These are phyloP conservation scores for Triops longicaudatus DNA, from an alignment of 1,140 invertebrate genomes.

Conservation along the genomic window DNA sequence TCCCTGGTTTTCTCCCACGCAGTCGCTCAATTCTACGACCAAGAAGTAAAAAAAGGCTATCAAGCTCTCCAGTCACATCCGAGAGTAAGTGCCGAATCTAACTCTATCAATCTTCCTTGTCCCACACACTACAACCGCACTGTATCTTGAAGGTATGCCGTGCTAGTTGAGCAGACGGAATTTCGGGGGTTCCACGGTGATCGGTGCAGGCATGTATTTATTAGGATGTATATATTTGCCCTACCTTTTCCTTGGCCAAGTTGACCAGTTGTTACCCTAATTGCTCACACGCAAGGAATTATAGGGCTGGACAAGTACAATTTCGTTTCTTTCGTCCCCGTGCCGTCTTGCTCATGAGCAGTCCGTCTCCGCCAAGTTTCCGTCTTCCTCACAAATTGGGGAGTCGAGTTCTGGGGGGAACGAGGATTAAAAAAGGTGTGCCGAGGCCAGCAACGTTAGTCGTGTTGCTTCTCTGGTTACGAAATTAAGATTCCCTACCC, in stretches of 20 bases:
- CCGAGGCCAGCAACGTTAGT: background rate
- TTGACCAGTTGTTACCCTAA: background rate
- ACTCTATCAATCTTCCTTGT: background rate
- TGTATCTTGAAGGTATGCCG: background rate
- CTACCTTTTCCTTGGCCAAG: background rate
- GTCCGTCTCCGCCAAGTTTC: background rate
- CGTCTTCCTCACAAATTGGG: background rate
- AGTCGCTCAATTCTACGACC: no score
- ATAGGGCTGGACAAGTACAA: background rate
- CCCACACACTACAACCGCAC: background rate
- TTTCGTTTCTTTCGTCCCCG: background rate
- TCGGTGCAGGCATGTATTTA: background rate
- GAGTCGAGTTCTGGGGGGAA: background rate
- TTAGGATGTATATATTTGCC: background rate
- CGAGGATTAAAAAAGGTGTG: constrained; percentile 1
- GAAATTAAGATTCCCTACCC: background rate
- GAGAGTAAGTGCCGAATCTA: background rate
- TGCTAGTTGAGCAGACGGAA: background rate
- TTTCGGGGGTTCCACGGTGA: background rate
- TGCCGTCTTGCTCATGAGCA: background rate
- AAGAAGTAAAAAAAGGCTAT: no score
- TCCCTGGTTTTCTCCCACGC: no score
- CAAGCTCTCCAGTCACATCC: background rate
- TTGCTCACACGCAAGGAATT: background rate
- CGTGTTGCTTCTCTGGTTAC: background rate